Base-by-base conservation (phyloP, 2,888 invertebrate species). In the Orthosia gothica region DNA sequence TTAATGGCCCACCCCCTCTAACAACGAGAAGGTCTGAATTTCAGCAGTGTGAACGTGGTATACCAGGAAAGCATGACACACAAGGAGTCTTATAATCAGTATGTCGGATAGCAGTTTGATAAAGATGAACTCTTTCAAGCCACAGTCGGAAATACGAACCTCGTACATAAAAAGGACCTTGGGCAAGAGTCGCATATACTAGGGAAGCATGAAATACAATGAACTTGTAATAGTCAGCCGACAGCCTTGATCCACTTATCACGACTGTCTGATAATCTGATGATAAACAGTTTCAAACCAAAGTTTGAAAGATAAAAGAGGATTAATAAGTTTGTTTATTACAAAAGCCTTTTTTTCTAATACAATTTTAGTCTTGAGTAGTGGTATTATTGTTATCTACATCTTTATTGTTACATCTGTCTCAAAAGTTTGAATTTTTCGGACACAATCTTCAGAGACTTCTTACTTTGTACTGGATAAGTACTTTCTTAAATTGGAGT, bases 401-500 rank as follows among this genome's bases (percentile, higher is more conserved):
- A 73, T 72, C 23, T 49, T 11, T 49, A 55, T 66, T 55, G 67
- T 55, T 55, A n/a, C 26, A n/a, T 55, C 55, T 47, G 20, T 74
- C 23, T 50, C 7, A n/a, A 45, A 47, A 67, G 45, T 67, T 74
- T 47, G 9, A 52, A 18, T 58, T 59, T 76, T 76, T 59, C 23
- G 23, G 50, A 52, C 32, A 32, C 11, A 52, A 76, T 66, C 57
- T 76, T 32, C 5, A 26, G 18, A 76, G n/a, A 40, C 40, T 63
- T 74, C 26, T 73, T 20, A n/a, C 16, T 63, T 20, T 20, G 16
- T 55, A 32, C 50, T 52, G 5, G 49, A 3, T 0, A 4, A 45
- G 52, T 32, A 68, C 47, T 68, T 68, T 59, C 16, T 47, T 52
- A 18, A 66, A 74, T 40, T 76, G 32, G 23, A 76, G 77, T 77